Conservation (phyloP, 2,113 vertebrate genomes). For the mouse (Mus musculus) region GRCm39 chr2:121734001-121734500, state of each 20-base stretch:
- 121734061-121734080: constrained; percentile 45
- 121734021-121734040: neutral
- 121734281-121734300: neutral
- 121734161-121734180: neutral
- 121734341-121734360: neutral
- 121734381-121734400: neutral
- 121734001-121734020: neutral
- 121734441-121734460: neutral
- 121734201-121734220: neutral
- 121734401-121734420: neutral
- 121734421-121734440: constrained; percentile 30
- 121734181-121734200: neutral
- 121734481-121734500: neutral
- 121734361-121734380: neutral
- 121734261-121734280: neutral
- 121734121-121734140: constrained; percentile 44
- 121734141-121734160: neutral
- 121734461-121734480: constrained; percentile 17
- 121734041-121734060: neutral
- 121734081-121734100: neutral
- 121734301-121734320: constrained; percentile 20
- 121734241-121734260: neutral
- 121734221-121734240: neutral
- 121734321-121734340: constrained; percentile 9
- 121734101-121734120: constrained; percentile 32